These are phyloP conservation scores for Ischnura elegans DNA, from an alignment of 2,888 invertebrate species.

Conservation along the genomic window DNA sequence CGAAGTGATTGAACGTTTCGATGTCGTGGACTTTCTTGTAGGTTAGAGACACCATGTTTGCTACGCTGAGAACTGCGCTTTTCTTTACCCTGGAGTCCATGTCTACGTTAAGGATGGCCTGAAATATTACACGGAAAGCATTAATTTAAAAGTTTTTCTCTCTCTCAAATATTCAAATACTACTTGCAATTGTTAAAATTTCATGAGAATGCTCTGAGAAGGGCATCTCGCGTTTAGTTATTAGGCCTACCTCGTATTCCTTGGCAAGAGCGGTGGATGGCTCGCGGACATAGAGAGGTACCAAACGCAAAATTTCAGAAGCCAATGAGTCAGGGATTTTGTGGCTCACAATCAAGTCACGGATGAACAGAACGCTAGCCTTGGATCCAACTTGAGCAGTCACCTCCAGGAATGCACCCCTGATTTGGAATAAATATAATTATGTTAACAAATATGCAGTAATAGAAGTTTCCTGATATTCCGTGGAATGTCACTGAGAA, in stretches of 20 bases:
- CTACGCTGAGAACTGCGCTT: slow-evolving; percentile 16
- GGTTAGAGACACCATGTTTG: background rate
- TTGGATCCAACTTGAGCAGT: slow-evolving; percentile 85
- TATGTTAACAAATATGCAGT: no score
- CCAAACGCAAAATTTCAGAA: slow-evolving; percentile 83
- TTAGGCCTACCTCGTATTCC: slow-evolving; percentile 73
- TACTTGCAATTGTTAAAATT: background rate
- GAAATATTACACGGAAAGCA: background rate
- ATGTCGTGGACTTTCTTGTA: slow-evolving; percentile 31
- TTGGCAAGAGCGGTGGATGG: slow-evolving; percentile 77
- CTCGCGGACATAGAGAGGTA: slow-evolving; percentile 86
- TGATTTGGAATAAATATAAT: slow-evolving; percentile 72
- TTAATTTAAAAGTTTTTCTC: background rate
- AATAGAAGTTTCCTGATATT: no score
- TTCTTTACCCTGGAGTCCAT: slow-evolving; percentile 43
- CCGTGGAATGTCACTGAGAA: no score
- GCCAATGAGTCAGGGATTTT: slow-evolving; percentile 84
- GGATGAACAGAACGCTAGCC: slow-evolving; percentile 83
- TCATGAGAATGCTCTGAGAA: background rate
- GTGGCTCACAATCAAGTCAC: slow-evolving; percentile 82
- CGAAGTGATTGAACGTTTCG: slow-evolving; percentile 26
- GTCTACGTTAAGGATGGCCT: slow-evolving; percentile 29
- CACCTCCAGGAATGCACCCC: slow-evolving; percentile 86
- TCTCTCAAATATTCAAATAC: no score
- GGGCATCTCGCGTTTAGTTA: background rate